Evolutionary conservation across 2,797 vertebrate species (phyloP).

Genomic region (Dicrostonyx torquatus): DNA sequence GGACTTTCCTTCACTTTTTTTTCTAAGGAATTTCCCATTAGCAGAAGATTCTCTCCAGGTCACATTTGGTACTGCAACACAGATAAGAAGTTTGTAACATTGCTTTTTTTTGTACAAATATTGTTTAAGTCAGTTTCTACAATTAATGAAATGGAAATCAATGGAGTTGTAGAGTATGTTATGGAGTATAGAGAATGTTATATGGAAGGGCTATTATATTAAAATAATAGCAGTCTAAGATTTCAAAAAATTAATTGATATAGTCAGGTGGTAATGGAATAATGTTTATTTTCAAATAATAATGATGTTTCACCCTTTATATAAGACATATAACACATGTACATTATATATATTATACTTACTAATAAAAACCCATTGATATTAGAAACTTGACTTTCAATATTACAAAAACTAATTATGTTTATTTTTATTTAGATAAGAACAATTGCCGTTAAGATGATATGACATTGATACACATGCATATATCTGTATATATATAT

Average conservation of each 20-base stretch:
- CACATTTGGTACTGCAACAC: conserved; percentile 51
- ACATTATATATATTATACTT: not conserved
- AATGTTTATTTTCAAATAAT: conserved; percentile 17
- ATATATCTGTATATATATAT: not conserved
- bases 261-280: not conserved
- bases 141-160: conserved; percentile 62
- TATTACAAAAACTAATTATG: not conserved
- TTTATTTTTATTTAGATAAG: not conserved
- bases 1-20: conserved; percentile 62
- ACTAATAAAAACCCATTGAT: not conserved
- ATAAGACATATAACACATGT: not conserved
- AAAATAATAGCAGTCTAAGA: conserved; percentile 31
- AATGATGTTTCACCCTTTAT: not conserved
- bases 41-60: conserved; percentile 71
- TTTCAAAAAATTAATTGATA: conserved; percentile 39
- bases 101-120: conserved; percentile 56
- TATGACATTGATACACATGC: not conserved
- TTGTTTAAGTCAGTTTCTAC: conserved; percentile 59
- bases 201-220: conserved; percentile 14
- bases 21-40: conserved; percentile 62
- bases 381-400: conserved; percentile 55
- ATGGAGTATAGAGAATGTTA: not conserved
- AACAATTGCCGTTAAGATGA: not conserved
- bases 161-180: not conserved
- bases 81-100: not conserved